Evolutionary conservation across 2,888 invertebrate genomes (phyloP), one percentile per base, ranked within the genome.

Genomic region (Synanthedon formicaeformis): DNA sequence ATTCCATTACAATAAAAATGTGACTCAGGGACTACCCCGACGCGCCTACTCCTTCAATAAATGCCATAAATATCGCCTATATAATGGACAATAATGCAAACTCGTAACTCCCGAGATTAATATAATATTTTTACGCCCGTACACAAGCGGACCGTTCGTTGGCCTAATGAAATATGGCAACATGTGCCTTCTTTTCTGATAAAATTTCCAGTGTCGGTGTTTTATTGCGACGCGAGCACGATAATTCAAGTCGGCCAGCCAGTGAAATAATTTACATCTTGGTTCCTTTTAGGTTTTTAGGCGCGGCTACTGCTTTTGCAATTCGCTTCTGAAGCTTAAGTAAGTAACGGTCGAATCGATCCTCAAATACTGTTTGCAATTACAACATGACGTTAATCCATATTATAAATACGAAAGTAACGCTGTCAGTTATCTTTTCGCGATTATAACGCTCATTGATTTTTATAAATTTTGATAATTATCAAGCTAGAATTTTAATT

Each of bases 151-250:
- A 71, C 75, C 70, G 72, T 74, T 53, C 40, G 57, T 58, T 76
- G 71, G 67, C 65, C 73, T 81, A 82, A 82, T 84, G 83, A 86
- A 80, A 80, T 83, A 84, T 81, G 78, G 82, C 82, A 80, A 74
- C 77, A 73, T 78, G 79, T 74, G 71, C 69, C 70, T 76, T 77
- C 75, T 72, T 75, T 73, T 66, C 78, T 79, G 83, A 85, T 86
- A 85, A 86, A 83, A 78, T 76, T 79, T 75, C 70, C 71, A 69
- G 67, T 71, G 75, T 70, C 66, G 72, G 76, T 75, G 78, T 82
- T 85, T 85, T 86, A 85, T 83, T 82, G 78, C 79, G 67, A 68
- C 69, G 69, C 71, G 69, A 68, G 73, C 65, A 68, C 76, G 74
- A 85, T 85, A 82, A 82, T 73, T 85, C 78, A 81, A 76, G 75